Conservation (phyloP, 1,140 invertebrate genomes). For the Stratiolaelaps scimitus region DNA sequence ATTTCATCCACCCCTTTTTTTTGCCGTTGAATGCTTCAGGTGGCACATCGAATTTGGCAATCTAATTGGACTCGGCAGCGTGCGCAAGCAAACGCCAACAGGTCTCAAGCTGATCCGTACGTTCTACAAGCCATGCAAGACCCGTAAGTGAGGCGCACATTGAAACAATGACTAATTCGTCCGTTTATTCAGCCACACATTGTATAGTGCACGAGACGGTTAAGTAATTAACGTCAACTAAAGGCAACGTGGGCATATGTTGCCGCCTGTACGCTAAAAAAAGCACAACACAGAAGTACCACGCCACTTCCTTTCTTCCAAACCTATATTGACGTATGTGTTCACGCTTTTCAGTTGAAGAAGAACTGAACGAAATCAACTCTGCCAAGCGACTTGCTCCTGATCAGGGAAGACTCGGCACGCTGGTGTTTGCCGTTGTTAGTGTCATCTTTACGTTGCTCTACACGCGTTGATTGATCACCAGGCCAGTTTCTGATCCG, state of each 20-base stretch:
- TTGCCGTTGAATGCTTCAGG: constrained; percentile 35
- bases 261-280: no score
- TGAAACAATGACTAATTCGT: neutral
- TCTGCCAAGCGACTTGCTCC: neutral
- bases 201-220: neutral
- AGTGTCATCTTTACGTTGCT: no score
- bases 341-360: constrained; percentile 8
- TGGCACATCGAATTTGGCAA: constrained; percentile 38
- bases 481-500: no score
- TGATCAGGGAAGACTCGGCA: no score
- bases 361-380: constrained; percentile 13
- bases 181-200: neutral
- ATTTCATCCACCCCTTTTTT: constrained; percentile 18
- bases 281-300: no score
- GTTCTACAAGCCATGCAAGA: constrained; percentile 37
- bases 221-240: neutral
- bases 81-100: constrained; percentile 30
- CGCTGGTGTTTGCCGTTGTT: no score
- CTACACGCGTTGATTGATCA: no score
- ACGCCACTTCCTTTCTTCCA: neutral
- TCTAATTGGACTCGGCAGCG: constrained; percentile 37
- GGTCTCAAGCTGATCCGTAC: constrained; percentile 34
- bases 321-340: neutral
- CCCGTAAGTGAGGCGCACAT: constrained; percentile 32
- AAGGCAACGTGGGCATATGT: no score